Percentiles rank a stretch among this genome's conserved stretches.
Evolutionary conservation across 2,113 vertebrate genomes (phyloP).

Genomic region (Oenanthe oenanthe): DNA sequence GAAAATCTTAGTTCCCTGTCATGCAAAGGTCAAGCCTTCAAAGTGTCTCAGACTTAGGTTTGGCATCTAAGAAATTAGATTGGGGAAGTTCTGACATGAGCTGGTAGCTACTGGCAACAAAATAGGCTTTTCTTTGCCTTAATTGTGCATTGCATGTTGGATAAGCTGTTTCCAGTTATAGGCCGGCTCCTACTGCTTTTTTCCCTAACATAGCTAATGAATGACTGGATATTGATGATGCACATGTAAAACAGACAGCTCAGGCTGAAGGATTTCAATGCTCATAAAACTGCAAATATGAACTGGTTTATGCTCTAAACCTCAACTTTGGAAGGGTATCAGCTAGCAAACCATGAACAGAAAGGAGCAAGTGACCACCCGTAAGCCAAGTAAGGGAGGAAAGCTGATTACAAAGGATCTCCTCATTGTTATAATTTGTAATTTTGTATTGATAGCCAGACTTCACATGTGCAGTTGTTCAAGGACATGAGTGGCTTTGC

Average conservation of each 20-base stretch:
- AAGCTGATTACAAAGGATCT: not conserved
- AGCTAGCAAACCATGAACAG: not conserved
- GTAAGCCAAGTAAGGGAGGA: not conserved
- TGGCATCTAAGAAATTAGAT: not conserved
- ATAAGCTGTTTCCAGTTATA: not conserved
- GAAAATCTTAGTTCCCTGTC: not conserved
- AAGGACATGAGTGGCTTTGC: not conserved
- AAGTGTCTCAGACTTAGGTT: not conserved
- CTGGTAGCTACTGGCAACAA: not conserved
- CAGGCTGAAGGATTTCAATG: not conserved
- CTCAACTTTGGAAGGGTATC: not conserved
- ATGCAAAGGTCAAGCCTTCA: not conserved
- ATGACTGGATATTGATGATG: not conserved
- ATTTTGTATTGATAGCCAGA: not conserved
- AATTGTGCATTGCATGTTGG: not conserved
- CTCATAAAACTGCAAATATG: not conserved
- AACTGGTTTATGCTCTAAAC: not conserved
- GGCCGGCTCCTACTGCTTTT: not conserved
- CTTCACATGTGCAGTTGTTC: not conserved
- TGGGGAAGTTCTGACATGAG: not conserved
- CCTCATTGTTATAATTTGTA: not conserved
- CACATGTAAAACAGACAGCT: fast-evolving
- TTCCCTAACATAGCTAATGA: not conserved
- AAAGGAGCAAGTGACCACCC: not conserved
- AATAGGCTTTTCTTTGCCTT: not conserved